These are phyloP conservation scores for Yponomeuta malinellus DNA, from an alignment of 2,888 invertebrate species.

Conservation along the genomic window DNA sequence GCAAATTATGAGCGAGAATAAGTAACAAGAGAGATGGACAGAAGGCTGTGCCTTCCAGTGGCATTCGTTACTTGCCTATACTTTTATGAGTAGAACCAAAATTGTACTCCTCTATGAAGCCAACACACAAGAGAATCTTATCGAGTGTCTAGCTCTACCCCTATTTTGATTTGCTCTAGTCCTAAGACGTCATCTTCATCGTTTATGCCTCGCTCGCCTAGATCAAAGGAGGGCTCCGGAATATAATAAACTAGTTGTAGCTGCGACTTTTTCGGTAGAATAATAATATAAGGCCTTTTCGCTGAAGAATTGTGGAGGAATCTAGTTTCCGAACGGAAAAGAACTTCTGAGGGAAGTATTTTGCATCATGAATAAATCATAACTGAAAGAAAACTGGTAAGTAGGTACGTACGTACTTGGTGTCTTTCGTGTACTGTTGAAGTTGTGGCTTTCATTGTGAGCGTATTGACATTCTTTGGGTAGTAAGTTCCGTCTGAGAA, in stretches of 20 bases:
- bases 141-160: no score
- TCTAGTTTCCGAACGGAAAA: conserved; percentile 5
- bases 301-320: background rate
- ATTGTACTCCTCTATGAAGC: no score
- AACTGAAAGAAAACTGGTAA: background rate
- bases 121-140: no score
- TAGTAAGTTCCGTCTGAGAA: background rate
- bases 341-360: background rate
- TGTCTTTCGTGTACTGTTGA: background rate
- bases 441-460: background rate
- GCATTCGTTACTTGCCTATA: no score
- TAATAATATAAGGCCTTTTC: conserved; percentile 9
- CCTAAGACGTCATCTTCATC: no score
- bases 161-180: no score
- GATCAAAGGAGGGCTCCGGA: background rate
- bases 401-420: background rate
- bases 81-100: no score
- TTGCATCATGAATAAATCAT: conserved; percentile 8
- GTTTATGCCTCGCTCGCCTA: background rate
- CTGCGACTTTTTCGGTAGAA: background rate
- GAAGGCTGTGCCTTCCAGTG: no score
- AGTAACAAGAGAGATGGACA: no score
- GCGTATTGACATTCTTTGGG: background rate
- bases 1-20: no score
- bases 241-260: background rate